phyloP scores from a whole-genome alignment of 2,797 vertebrate genomes.

The Parambassis ranga region DNA sequence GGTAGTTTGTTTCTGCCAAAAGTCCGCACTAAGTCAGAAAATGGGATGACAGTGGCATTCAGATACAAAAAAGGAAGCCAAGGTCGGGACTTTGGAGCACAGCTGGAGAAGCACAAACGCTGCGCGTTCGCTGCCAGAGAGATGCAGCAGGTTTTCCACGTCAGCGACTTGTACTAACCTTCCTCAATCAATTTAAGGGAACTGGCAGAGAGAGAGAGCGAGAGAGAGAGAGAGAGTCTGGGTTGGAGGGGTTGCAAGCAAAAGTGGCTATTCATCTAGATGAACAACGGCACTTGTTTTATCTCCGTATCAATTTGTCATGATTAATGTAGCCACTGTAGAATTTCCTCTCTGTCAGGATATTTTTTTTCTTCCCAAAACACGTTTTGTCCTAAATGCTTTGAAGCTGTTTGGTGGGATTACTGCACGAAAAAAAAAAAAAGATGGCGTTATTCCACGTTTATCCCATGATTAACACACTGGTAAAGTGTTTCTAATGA shows the following conservation, averaged over 20 bases:
- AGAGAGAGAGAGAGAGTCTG: neutral
- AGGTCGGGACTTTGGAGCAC: conserved; percentile 40
- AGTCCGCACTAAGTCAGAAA: conserved; percentile 4
- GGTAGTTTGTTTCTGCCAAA: conserved; percentile 8
- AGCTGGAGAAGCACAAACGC: conserved; percentile 23
- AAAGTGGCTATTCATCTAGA: conserved; percentile 21
- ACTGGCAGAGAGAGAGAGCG: no score
- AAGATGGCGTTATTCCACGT: conserved; percentile 17
- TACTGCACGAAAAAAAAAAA: conserved; percentile 6
- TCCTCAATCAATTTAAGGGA: conserved; percentile 18
- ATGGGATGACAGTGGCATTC: neutral
- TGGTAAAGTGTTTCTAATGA: conserved; percentile 36
- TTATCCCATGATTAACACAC: conserved; percentile 20
- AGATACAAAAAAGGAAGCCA: conserved; percentile 28
- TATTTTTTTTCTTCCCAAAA: neutral
- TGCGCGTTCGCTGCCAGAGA: neutral
- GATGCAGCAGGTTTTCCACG: conserved; percentile 14
- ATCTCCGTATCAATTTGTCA: conserved; percentile 3
- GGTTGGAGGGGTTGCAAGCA: neutral
- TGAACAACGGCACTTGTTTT: conserved; percentile 1
- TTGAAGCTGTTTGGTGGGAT: neutral
- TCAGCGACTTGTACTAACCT: conserved; percentile 17
- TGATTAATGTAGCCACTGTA: conserved; percentile 22
- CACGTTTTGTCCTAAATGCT: neutral
- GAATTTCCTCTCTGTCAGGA: neutral